A percentile compares a stretch with the other conserved stretches of the same genome.
These are phyloP conservation scores for Lepus americanus DNA, from an alignment of 2,113 vertebrate genomes.

Conservation along the genomic window DNA sequence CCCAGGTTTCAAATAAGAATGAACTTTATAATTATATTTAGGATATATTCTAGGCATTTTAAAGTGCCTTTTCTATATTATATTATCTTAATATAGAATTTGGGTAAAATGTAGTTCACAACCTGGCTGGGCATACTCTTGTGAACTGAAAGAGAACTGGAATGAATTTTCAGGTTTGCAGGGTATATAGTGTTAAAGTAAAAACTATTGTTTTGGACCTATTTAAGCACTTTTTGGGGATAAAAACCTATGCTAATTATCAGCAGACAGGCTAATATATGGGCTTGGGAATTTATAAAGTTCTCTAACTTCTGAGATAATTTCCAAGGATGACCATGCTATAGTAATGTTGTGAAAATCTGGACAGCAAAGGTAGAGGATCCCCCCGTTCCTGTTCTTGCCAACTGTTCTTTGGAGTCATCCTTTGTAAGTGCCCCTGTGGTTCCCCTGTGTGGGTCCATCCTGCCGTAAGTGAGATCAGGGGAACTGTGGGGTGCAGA, in stretches of 20 bases:
- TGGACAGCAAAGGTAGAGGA: not conserved
- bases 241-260: not conserved
- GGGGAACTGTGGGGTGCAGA: not conserved
- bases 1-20: constrained; percentile 58
- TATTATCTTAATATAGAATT: constrained; percentile 36
- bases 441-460: fast-evolving
- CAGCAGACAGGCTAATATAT: not conserved
- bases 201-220: not conserved
- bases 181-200: not conserved
- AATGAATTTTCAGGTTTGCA: constrained; percentile 9
- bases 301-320: not conserved
- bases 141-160: constrained; percentile 20
- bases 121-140: not conserved
- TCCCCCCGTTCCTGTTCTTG: not conserved
- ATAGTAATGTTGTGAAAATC: not conserved
- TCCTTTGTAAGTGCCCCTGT: not conserved
- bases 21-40: constrained; percentile 47
- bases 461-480: not conserved
- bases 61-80: constrained; percentile 22
- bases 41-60: not conserved
- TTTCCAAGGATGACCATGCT: not conserved
- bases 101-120: constrained; percentile 35
- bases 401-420: not conserved
- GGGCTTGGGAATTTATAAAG: not conserved
- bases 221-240: not conserved